Evolutionary conservation across 2,888 invertebrate species (phyloP).

Genomic region (Bruchidius siliquastri): DNA sequence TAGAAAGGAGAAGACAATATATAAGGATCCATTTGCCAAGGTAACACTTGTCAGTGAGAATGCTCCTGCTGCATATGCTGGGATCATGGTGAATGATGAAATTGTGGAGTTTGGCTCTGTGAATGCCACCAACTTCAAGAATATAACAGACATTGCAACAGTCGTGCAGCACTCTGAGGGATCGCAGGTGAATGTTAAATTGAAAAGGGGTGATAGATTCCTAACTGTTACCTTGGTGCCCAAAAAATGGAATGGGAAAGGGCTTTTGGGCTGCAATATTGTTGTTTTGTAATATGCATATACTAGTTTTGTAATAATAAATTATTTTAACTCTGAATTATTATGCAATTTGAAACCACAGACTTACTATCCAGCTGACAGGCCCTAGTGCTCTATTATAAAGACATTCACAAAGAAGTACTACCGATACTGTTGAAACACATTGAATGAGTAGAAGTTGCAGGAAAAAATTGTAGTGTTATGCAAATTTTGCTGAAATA

Average conservation of each 20-base stretch:
- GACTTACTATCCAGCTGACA: too few species aligned
- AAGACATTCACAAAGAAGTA: too few species aligned
- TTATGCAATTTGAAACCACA: too few species aligned
- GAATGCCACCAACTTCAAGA: conserved; percentile 64
- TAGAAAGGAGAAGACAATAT: conserved; percentile 19
- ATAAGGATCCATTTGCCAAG: conserved; percentile 57
- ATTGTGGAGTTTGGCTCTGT: conserved; percentile 76
- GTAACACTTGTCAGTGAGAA: conserved; percentile 68
- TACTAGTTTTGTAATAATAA: not conserved
- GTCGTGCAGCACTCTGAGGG: conserved; percentile 62
- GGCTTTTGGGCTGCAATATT: conserved; percentile 71
- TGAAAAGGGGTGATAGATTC: conserved; percentile 52
- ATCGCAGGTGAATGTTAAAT: conserved; percentile 50
- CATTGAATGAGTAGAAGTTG: too few species aligned
- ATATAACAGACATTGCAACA: conserved; percentile 62
- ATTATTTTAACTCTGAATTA: not conserved
- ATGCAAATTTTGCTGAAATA: too few species aligned
- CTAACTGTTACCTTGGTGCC: conserved; percentile 62
- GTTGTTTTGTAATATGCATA: conserved; percentile 45
- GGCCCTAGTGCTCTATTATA: too few species aligned
- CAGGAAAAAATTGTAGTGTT: too few species aligned
- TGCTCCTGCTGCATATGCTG: conserved; percentile 80
- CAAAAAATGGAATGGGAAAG: conserved; percentile 71
- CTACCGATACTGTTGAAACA: too few species aligned
- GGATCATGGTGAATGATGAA: conserved; percentile 64